Percentiles rank a stretch among this genome's conserved stretches.
phyloP scores from a whole-genome alignment of 2,797 vertebrate species.

The Clarias platycephalus region DNA sequence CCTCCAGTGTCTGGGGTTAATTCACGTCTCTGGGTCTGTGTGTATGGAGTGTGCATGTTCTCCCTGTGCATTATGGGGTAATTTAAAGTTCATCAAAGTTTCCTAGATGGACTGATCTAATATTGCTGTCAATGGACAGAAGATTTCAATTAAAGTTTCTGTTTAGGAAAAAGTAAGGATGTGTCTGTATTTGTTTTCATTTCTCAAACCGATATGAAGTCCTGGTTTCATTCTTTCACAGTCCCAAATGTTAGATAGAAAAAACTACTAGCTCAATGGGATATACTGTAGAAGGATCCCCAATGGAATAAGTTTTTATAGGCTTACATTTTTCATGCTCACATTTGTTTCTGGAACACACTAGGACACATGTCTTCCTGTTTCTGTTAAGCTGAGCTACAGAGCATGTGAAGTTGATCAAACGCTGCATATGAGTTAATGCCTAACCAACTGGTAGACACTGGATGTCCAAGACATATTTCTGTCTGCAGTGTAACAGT shows the following conservation, averaged over 20 bases:
- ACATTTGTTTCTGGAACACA: background rate
- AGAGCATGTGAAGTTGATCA: conserved; percentile 25
- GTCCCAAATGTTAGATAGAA: background rate
- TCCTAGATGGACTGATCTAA: background rate
- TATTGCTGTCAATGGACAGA: background rate
- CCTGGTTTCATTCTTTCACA: background rate
- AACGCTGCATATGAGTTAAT: conserved; percentile 29
- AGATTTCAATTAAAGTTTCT: background rate
- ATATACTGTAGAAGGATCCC: background rate
- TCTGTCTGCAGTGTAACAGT: background rate
- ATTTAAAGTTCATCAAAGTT: too few species aligned
- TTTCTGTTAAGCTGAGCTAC: conserved; percentile 24
- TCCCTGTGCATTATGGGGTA: too few species aligned
- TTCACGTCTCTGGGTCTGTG: too few species aligned
- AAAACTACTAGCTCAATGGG: background rate
- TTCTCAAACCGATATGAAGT: background rate
- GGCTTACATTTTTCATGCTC: background rate
- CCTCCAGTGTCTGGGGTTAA: too few species aligned
- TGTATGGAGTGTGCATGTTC: too few species aligned
- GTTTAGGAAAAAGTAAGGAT: background rate
- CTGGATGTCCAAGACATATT: conserved; percentile 16
- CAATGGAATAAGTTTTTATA: background rate
- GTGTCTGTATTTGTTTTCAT: background rate
- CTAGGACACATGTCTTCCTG: background rate
- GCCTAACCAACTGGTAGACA: conserved; percentile 24